Percentiles rank a stretch among this genome's conserved stretches.
Evolutionary conservation across 1,140 invertebrate genomes (phyloP).

Genomic region (Hyphantria cunea): DNA sequence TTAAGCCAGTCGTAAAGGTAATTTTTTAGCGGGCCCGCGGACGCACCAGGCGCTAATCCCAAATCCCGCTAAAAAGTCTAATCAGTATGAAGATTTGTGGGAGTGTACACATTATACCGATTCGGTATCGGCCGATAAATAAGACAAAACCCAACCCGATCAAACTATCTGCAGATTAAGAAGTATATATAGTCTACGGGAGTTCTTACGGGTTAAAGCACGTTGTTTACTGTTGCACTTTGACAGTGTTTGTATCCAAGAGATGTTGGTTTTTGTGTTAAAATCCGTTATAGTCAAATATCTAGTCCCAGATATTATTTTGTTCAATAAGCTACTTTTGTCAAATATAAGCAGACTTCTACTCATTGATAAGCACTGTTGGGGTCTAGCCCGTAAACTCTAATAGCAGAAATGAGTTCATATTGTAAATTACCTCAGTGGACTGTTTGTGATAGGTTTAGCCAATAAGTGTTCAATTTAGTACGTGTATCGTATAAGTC

Average conservation of each 20-base stretch:
- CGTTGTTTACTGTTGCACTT: conserved; percentile 10
- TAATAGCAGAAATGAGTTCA: conserved; percentile 51
- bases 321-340: conserved; percentile 58
- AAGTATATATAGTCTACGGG: too few species aligned
- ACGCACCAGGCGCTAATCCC: too few species aligned
- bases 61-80: too few species aligned
- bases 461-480: conserved; percentile 80
- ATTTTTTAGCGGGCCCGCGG: too few species aligned
- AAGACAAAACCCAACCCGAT: too few species aligned
- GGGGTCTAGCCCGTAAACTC: conserved; percentile 41
- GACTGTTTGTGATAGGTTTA: conserved; percentile 79
- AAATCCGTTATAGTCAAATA: conserved; percentile 71
- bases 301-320: conserved; percentile 72
- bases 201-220: too few species aligned
- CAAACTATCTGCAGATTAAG: too few species aligned
- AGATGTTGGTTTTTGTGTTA: conserved; percentile 31
- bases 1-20: too few species aligned
- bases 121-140: too few species aligned
- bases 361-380: conserved; percentile 48
- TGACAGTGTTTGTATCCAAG: too few species aligned
- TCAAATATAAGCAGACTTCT: conserved; percentile 52
- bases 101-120: too few species aligned
- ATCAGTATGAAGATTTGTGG: too few species aligned
- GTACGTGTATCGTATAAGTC: conserved; percentile 70
- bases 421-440: conserved; percentile 77